Evolutionary conservation across 2,797 vertebrate genomes (phyloP), one percentile per base, ranked within the genome.

Genomic region (Sebastes steindachneri): DNA sequence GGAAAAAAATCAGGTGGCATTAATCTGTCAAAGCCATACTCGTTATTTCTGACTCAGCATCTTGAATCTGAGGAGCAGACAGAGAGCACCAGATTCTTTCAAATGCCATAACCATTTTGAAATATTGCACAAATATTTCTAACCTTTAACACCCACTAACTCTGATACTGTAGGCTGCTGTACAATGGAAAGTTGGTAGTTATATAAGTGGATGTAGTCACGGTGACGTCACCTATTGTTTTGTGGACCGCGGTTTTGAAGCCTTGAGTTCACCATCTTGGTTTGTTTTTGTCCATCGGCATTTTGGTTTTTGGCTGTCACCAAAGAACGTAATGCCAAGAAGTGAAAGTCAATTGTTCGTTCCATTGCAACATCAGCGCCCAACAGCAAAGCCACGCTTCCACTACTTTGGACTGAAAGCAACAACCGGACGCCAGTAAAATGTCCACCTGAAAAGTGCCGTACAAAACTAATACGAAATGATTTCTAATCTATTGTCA

Each of bases 221-320:
- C 7, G 0, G 12, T 57, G 54, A 57, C 54, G 3, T 14, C 10
- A 25, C 12, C 54, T 23, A 23, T 25, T 57, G 63, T 25, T 26
- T 58, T 58, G 55, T 26, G 55, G 23, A 4, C 12, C 1, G 1
- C 11, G 4, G 11, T 55, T 55, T 55, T 55, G 53, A 55, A 55
- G 53, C 41, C 41, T 45, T 7, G 41, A 45, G 41, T 17, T 45
- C 0, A 0, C 0, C 12, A 14, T 37, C 35, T 37, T 12, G 19
- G 19, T 21, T 11, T 25, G 53, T 25, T 55, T 55, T 55, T 55
- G 53, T 5, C 53, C 21, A 21, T 25, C 11, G 0, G n/a, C n/a
- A 54, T 54, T 3, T 55, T 55, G 41, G 12, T 17, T 45, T 45
- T 41, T 41, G 12, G 12, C 37, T 6, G 37, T 41, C 37, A 0